phyloP scores from a whole-genome alignment of 2,888 invertebrate genomes.

The Caenorhabditis becei region DNA sequence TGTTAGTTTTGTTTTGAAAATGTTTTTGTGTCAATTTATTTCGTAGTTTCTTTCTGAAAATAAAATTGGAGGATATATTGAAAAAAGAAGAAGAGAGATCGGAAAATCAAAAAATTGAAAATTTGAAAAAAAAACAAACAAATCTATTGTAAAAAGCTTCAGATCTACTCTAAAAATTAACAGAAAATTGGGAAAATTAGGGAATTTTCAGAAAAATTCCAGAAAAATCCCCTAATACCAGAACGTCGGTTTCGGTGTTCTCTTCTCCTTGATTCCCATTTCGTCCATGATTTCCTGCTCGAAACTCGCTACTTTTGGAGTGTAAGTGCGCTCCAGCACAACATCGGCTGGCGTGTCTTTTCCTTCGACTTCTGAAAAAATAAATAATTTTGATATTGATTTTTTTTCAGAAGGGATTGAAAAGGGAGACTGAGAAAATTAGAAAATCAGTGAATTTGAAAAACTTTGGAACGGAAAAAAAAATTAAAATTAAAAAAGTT shows the following conservation, averaged over 20 bases:
- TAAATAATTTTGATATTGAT: too few relatives aligned
- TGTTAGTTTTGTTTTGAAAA: background rate
- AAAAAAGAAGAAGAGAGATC: slow-evolving; percentile 10
- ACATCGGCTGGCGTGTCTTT: slow-evolving; percentile 77
- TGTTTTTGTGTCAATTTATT: background rate
- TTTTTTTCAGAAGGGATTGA: too few relatives aligned
- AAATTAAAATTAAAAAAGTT: too few relatives aligned
- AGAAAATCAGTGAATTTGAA: too few relatives aligned
- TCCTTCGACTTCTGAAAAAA: slow-evolving; percentile 74
- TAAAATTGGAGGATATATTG: slow-evolving; percentile 1
- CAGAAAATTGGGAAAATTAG: too few relatives aligned
- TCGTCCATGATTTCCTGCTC: slow-evolving; percentile 78
- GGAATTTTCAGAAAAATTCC: slow-evolving; percentile 7
- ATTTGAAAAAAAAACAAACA: slow-evolving; percentile 6
- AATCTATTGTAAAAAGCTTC: background rate
- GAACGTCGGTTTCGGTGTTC: slow-evolving; percentile 63
- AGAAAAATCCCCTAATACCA: slow-evolving; percentile 60
- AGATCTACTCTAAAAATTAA: background rate
- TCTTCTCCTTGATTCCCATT: slow-evolving; percentile 70
- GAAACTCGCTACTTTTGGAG: slow-evolving; percentile 76
- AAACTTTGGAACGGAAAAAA: too few relatives aligned
- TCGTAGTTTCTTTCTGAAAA: background rate
- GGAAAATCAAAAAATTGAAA: slow-evolving; percentile 23
- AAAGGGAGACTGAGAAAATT: too few relatives aligned
- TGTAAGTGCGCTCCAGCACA: slow-evolving; percentile 77